Conservation (phyloP, 2,888 invertebrate species). For the Nomada ruficornis region DNA sequence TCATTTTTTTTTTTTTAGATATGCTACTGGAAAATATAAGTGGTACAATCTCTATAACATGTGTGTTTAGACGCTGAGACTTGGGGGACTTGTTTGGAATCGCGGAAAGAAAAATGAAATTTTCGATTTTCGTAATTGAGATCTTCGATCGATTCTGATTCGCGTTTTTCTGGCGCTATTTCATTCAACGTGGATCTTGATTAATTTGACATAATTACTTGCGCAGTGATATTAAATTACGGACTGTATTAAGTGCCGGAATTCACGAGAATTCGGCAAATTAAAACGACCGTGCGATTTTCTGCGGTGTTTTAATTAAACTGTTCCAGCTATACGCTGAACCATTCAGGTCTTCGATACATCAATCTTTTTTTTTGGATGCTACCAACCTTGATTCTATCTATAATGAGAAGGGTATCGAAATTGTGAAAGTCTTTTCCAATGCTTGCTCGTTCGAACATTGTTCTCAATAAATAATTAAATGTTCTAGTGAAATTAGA, state of each 20-base stretch:
- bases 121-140: neutral
- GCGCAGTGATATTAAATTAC: slow-evolving; percentile 21
- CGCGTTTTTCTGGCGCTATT: neutral
- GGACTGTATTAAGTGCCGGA: neutral
- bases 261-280: slow-evolving; percentile 8
- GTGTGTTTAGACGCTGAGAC: no score
- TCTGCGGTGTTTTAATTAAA: slow-evolving; percentile 20
- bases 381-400: neutral
- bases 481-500: neutral
- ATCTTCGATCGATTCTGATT: neutral
- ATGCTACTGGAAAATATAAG: no score
- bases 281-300: slow-evolving; percentile 18
- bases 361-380: neutral
- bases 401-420: neutral
- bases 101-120: neutral
- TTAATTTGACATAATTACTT: slow-evolving; percentile 19
- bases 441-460: neutral
- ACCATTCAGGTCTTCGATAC: neutral
- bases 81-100: neutral
- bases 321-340: neutral
- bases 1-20: neutral
- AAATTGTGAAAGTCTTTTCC: neutral
- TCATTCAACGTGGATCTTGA: slow-evolving; percentile 22
- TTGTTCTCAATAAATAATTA: neutral
- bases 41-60: no score